Conservation (phyloP, 2,113 vertebrate species). For the Tichodroma muraria region DNA sequence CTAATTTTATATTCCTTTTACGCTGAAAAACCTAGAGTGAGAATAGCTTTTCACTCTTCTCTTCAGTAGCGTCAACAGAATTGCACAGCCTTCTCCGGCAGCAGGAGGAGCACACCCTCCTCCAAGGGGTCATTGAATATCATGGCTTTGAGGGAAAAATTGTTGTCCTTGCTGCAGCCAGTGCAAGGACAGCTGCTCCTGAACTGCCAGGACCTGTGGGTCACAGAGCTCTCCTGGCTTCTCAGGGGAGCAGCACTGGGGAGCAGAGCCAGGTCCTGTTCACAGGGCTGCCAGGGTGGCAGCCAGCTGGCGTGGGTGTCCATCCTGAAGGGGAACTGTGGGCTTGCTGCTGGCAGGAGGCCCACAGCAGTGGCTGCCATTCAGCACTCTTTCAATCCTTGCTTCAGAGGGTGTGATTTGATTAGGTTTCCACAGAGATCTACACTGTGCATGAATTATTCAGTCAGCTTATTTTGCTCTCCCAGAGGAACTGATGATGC, state of each 20-base stretch:
- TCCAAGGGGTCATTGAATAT: not conserved
- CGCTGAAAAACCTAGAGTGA: not conserved
- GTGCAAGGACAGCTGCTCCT: not conserved
- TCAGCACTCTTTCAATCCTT: not conserved
- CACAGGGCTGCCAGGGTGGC: not conserved
- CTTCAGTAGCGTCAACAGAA: not conserved
- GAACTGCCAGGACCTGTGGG: not conserved
- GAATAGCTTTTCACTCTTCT: not conserved
- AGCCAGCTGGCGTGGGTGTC: fast-evolving
- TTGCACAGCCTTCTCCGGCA: fast-evolving
- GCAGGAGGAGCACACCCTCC: not conserved
- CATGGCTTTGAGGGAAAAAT: not conserved
- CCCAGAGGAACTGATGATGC: not conserved
- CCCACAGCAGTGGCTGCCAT: not conserved
- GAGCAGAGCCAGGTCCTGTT: not conserved
- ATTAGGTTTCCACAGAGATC: slow-evolving; percentile 4
- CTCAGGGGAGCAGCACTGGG: too few relatives aligned
- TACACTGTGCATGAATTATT: slow-evolving; percentile 23
- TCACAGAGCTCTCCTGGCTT: not conserved
- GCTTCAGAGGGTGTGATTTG: not conserved
- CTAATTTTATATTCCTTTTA: not conserved
- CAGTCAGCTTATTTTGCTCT: slow-evolving; percentile 10
- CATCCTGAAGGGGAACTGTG: not conserved
- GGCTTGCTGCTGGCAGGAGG: not conserved
- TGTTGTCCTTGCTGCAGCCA: not conserved